Base-by-base conservation (phyloP, 2,888 invertebrate species). In the Scrobipalpa atriplicella region DNA sequence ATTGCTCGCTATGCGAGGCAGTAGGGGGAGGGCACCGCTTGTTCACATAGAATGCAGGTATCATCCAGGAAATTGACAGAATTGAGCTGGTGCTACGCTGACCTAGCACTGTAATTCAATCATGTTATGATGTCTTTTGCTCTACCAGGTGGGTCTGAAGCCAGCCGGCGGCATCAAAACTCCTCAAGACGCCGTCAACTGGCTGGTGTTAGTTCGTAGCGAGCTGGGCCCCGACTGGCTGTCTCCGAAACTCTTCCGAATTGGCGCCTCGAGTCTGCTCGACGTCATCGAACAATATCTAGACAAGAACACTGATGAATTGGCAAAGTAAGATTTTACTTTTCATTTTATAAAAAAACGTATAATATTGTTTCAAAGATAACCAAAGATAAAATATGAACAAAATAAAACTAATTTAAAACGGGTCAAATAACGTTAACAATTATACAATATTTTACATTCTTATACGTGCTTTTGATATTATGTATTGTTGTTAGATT, bases 91-190 rank as follows among this genome's bases (percentile, higher is more conserved):
- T 5, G 29, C 29, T 2, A 29, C 5, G 2, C 29, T 29, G 29
- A 29, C 29, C 29, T 2, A 29, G 29, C 29, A 29, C 29, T 29
- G 2, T 29, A 29, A 29, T 29, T 5, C 29, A 3, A 29, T 29
- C 5, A 41, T 41, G 41, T 41, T 41, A 11, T 11, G 1, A 41
- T 41, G 41, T 41, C 47, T 19, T 19, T 52, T 10, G 1, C 36
- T 16, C 2, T 9, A 1, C 56, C 79, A 97, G 97, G 96, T 99
- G 70, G 99, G 99, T 1, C 94, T 99, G 67, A 99, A 99, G 89
- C 99, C 99, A 19, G 99, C 99, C 19, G 99, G 99, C 16, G 99
- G 99, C 9, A 97, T 99, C 60, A 94, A 96, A 71, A 97, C 97
- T 0, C 94, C 96, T 0, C 93, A 94, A 61, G 98, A 99, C 83